Conservation (phyloP, 1,140 invertebrate genomes). For the Gonioctena quinquepunctata region DNA sequence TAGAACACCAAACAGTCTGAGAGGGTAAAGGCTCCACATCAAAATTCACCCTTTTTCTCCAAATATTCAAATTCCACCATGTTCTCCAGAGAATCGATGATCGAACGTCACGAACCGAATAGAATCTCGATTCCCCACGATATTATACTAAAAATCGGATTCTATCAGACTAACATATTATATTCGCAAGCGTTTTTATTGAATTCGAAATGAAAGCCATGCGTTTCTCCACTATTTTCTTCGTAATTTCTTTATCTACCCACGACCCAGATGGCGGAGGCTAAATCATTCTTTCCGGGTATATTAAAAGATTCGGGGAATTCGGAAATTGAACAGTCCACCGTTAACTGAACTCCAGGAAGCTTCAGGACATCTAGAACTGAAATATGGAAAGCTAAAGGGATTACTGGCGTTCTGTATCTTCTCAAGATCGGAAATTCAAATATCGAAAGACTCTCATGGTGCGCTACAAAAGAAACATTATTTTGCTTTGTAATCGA, state of each 20-base stretch:
- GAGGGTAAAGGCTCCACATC: no score
- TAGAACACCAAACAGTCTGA: no score
- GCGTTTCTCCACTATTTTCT: slow-evolving; percentile 33
- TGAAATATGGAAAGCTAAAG: slow-evolving; percentile 9
- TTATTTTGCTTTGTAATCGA: no score
- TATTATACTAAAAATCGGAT: not conserved
- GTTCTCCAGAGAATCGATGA: not conserved
- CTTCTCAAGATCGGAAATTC: no score
- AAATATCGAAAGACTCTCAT: no score
- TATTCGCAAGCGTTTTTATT: slow-evolving; percentile 36
- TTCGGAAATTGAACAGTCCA: slow-evolving; percentile 38
- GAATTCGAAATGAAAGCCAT: slow-evolving; percentile 39
- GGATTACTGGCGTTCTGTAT: not conserved
- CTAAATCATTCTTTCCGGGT: slow-evolving; percentile 39
- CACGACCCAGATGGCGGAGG: slow-evolving; percentile 34
- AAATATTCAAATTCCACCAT: not conserved
- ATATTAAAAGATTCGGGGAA: slow-evolving; percentile 44
- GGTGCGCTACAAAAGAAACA: no score
- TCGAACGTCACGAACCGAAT: not conserved
- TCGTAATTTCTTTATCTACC: slow-evolving; percentile 41
- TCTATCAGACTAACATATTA: not conserved
- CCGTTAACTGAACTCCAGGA: slow-evolving; percentile 7
- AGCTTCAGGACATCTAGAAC: slow-evolving; percentile 18
- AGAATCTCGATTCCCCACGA: not conserved
- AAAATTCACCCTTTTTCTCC: no score